Base-by-base conservation (phyloP, 2,888 invertebrate species). In the Heliconius hortense region DNA sequence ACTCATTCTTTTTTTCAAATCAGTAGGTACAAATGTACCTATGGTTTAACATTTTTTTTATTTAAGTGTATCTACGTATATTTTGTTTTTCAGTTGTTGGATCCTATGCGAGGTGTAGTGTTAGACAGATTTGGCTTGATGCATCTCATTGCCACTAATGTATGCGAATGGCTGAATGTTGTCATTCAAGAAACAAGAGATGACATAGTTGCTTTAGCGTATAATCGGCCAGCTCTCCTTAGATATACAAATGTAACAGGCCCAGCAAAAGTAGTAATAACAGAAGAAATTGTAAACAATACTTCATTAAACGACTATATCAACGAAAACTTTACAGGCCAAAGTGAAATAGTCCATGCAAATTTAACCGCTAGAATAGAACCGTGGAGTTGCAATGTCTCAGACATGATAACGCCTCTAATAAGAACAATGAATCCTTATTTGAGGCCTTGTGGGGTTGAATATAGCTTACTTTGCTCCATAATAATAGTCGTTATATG, bases 61-160 rank as follows among this genome's bases (percentile, higher is more conserved):
- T n/a, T 35, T 21, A 62, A 63, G 4, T 35, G 0, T 64, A n/a
- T n/a, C n/a, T n/a, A 53, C 21, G 8, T 53, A 24, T 11, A 26
- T 39, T 21, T 70, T 60, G 2, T 39, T 2, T 88, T 85, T 43
- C 85, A 94, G 94, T 87, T 92, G 76, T 81, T 94, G 70, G 90
- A 92, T 77, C 93, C 93, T 15, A 93, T 94, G 92, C 86, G 92
- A 77, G 94, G 93, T 15, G 89, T 93, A 7, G 93, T 94, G 0
- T 80, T 94, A 5, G 92, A 93, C n/a, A 95, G 98, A 81, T 97
- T 98, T 82, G 98, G 98, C 0, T 94, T 98, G 21, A 98, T 98
- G 98, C 98, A 99, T 87, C 95, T 98, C 94, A 96, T 98, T 78
- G 98, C 98, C 2, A 98, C 98, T 21, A 98, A 98, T 87, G 92